These are phyloP conservation scores for Tribolium freemani DNA, from an alignment of 2,888 invertebrate genomes.

Conservation along the genomic window DNA sequence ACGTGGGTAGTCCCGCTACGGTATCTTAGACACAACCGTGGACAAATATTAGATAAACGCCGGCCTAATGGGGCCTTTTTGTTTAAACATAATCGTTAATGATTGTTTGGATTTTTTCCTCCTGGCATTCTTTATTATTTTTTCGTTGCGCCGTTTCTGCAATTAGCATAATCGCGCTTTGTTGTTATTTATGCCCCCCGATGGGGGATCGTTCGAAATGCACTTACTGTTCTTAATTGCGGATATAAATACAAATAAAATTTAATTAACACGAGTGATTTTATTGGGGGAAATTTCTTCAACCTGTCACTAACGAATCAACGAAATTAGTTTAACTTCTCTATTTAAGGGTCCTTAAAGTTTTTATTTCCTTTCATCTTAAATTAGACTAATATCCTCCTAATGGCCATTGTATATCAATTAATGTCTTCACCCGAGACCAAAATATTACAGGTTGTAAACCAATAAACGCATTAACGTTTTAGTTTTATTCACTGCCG, in stretches of 20 bases:
- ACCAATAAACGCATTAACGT: slow-evolving; percentile 39
- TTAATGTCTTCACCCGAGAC: slow-evolving; percentile 35
- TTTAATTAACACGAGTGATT: slow-evolving; percentile 25
- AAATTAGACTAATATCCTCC: slow-evolving; percentile 39
- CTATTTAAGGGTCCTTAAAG: slow-evolving; percentile 29
- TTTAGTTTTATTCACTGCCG: slow-evolving; percentile 17
- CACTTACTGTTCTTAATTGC: slow-evolving; percentile 18
- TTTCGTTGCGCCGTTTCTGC: slow-evolving; percentile 25
- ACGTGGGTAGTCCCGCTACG: slow-evolving; percentile 55
- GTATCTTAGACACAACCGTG: slow-evolving; percentile 65
- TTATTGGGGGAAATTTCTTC: slow-evolving; percentile 13
- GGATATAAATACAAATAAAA: slow-evolving; percentile 34
- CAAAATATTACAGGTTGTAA: slow-evolving; percentile 37
- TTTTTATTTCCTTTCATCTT: slow-evolving; percentile 35
- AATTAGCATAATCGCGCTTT: slow-evolving; percentile 34
- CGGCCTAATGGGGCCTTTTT: slow-evolving; percentile 67
- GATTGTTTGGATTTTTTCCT: slow-evolving; percentile 60
- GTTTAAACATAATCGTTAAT: slow-evolving; percentile 66
- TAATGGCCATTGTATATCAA: slow-evolving; percentile 43
- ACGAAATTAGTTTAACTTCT: slow-evolving; percentile 25
- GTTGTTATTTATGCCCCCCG: slow-evolving; percentile 28
- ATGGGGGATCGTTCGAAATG: slow-evolving; percentile 6
- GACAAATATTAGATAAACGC: slow-evolving; percentile 69
- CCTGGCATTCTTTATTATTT: slow-evolving; percentile 26
- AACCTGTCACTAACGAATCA: slow-evolving; percentile 14